Percentiles rank a stretch among this genome's conserved stretches.
phyloP scores from a whole-genome alignment of 1,140 invertebrate genomes.

The Platyura marginata region DNA sequence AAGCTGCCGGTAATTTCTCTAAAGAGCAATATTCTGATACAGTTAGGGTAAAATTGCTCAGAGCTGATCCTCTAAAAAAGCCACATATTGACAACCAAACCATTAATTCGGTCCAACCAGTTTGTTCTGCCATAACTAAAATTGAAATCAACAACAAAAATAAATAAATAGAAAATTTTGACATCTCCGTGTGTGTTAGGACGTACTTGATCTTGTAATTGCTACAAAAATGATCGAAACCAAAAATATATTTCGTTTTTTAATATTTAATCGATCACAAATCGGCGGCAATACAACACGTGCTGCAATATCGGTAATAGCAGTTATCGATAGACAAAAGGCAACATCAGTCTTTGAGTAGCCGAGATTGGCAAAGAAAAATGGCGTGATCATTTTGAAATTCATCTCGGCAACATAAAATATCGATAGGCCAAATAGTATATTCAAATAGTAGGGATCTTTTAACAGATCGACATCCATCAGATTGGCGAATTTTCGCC shows the following conservation, averaged over 20 bases:
- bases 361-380: conserved; percentile 45
- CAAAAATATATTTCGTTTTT: conserved; percentile 48
- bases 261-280: conserved; percentile 41
- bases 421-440: conserved; percentile 45
- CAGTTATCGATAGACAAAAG: conserved; percentile 48
- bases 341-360: conserved; percentile 44
- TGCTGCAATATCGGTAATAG: conserved; percentile 49
- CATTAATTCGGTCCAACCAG: conserved; percentile 40
- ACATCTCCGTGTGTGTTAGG: too few relatives aligned
- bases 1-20: conserved; percentile 52
- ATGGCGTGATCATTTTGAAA: conserved; percentile 55
- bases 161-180: too few relatives aligned
- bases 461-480: conserved; percentile 43
- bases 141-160: too few relatives aligned
- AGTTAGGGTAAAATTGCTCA: conserved; percentile 54
- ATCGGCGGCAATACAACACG: conserved; percentile 48
- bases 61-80: conserved; percentile 47
- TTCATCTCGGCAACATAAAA: conserved; percentile 56
- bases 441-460: conserved; percentile 46
- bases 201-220: conserved; percentile 48
- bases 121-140: conserved; percentile 45
- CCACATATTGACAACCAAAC: conserved; percentile 46
- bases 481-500: conserved; percentile 31
- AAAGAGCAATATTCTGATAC: conserved; percentile 52
- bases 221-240: conserved; percentile 43